A percentile compares a stretch with the other conserved stretches of the same genome.
Conservation (phyloP, 37 sponge, comb jelly and placozoan genomes). For the Ianthella basta region DNA sequence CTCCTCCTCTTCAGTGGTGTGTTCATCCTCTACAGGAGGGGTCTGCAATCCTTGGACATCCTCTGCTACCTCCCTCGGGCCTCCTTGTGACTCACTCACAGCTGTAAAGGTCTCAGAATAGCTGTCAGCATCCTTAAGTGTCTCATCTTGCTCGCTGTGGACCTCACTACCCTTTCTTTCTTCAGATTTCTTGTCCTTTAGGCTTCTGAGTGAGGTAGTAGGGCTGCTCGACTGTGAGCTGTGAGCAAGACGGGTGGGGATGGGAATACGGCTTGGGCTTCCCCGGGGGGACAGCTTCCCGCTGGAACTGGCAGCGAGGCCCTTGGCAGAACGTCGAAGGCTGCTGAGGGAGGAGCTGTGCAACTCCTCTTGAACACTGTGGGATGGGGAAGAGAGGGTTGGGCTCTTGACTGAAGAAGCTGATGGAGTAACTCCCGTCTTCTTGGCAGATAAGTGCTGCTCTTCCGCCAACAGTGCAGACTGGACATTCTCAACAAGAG, state of each 20-base stretch:
- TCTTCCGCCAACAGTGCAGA: too few species aligned
- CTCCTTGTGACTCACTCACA: not conserved
- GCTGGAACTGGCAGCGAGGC: not conserved
- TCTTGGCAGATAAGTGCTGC: too few species aligned
- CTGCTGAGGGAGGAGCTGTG: too few species aligned
- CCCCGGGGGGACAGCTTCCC: not conserved
- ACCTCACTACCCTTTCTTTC: not conserved
- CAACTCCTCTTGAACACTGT: too few species aligned
- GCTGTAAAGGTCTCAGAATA: not conserved
- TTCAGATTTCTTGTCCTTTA: not conserved
- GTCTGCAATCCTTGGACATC: not conserved
- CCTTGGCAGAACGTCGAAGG: too few species aligned
- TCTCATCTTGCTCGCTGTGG: not conserved
- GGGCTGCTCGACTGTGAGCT: not conserved
- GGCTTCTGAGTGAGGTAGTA: not conserved
- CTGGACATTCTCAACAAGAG: too few species aligned
- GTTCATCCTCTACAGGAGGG: not conserved
- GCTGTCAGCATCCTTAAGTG: not conserved
- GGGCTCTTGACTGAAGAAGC: too few species aligned
- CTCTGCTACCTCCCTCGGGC: not conserved
- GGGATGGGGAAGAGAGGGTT: too few species aligned
- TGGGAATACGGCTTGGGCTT: slow-evolving; percentile 13
- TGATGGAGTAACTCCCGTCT: too few species aligned
- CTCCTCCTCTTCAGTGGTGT: not conserved
- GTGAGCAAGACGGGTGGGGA: not conserved